These are phyloP conservation scores for Leptinotarsa defecta DNA, from an alignment of 1,140 invertebrate species.

Conservation along the genomic window DNA sequence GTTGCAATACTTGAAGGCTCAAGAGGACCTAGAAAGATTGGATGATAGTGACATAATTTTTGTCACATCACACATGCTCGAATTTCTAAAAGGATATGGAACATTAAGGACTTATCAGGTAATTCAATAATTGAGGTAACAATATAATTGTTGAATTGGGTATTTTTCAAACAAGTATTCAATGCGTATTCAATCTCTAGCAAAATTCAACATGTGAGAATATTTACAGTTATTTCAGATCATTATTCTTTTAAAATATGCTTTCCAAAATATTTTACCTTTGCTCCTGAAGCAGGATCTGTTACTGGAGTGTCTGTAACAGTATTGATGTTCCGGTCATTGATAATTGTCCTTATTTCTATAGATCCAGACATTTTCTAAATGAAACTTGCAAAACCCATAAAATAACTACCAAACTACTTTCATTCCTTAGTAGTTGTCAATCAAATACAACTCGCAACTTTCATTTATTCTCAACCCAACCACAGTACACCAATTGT, in stretches of 20 bases:
- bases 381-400: neutral
- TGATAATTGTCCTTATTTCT: constrained; percentile 53
- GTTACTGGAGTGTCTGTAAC: constrained; percentile 59
- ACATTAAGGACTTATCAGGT: too few species aligned
- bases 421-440: neutral
- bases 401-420: neutral
- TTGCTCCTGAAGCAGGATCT: constrained; percentile 57
- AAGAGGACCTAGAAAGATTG: neutral
- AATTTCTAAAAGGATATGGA: too few species aligned
- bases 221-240: constrained; percentile 15
- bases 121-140: too few species aligned
- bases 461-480: too few species aligned
- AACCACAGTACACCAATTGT: too few species aligned
- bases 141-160: too few species aligned
- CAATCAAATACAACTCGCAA: too few species aligned
- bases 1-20: constrained; percentile 17
- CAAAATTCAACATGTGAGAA: constrained; percentile 3
- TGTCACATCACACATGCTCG: neutral
- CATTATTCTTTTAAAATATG: constrained; percentile 2
- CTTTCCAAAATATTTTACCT: constrained; percentile 45
- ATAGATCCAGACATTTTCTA: constrained; percentile 51
- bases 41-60: neutral
- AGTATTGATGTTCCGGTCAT: constrained; percentile 51
- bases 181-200: neutral
- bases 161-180: neutral